These are phyloP conservation scores for Leptura quadrifasciata DNA, from an alignment of 2,888 invertebrate genomes.

Conservation along the genomic window DNA sequence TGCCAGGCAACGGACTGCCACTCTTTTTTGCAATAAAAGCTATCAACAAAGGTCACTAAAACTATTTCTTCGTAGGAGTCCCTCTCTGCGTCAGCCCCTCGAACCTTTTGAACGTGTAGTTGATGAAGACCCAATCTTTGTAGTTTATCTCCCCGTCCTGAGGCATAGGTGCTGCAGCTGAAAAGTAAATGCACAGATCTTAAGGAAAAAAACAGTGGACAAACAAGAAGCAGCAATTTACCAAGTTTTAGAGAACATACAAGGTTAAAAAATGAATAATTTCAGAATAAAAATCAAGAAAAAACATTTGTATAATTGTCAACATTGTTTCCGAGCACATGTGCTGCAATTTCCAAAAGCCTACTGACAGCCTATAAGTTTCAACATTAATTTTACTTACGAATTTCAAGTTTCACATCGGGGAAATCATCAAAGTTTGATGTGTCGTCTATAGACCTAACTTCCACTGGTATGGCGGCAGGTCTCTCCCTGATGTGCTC, in stretches of 20 bases:
- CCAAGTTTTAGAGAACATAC: no score
- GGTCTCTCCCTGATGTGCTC: constrained; percentile 98
- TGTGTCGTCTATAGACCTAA: constrained; percentile 99
- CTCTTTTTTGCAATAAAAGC: constrained; percentile 49
- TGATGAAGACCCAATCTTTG: constrained; percentile 99
- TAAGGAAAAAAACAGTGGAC: no score
- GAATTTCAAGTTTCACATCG: constrained; percentile 98
- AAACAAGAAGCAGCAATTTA: no score
- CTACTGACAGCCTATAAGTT: no score
- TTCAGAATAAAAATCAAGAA: no score
- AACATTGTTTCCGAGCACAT: no score
- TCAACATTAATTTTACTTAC: constrained; percentile 82
- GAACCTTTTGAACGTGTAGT: constrained; percentile 99
- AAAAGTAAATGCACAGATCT: constrained; percentile 60
- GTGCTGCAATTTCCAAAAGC: no score
- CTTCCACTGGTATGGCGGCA: constrained; percentile 97
- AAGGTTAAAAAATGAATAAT: no score
- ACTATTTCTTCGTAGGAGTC: constrained; percentile 86
- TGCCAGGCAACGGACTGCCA: constrained; percentile 52
- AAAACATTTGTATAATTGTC: no score
- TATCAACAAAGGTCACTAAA: constrained; percentile 49
- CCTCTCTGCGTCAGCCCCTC: constrained; percentile 96
- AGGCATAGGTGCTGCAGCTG: constrained; percentile 90
- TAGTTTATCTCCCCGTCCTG: constrained; percentile 94
- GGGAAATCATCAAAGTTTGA: constrained; percentile 99